These are phyloP conservation scores for Phrynosoma platyrhinos DNA, from an alignment of 2,113 vertebrate genomes.

Conservation along the genomic window DNA sequence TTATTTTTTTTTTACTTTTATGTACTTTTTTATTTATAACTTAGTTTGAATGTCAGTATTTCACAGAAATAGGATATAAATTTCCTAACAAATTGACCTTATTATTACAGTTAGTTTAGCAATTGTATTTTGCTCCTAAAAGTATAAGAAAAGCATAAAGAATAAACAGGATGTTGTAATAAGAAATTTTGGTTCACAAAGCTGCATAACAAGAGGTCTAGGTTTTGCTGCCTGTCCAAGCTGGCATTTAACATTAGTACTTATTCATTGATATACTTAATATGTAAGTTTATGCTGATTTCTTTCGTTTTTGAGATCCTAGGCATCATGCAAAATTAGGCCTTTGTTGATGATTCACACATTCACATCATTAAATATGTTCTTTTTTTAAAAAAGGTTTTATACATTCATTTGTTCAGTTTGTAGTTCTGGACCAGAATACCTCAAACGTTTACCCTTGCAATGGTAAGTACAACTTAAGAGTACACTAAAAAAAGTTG, in stretches of 20 bases:
- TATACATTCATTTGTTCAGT: conserved; percentile 98
- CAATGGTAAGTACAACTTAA: conserved; percentile 85
- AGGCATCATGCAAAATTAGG: conserved; percentile 28
- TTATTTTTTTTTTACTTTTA: background rate
- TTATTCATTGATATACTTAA: background rate
- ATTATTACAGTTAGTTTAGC: background rate
- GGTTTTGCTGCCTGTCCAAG: background rate
- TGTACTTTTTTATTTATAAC: background rate
- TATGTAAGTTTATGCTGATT: conserved; percentile 14
- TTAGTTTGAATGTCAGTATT: background rate
- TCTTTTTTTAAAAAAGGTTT: conserved; percentile 83
- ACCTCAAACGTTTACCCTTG: conserved; percentile 95
- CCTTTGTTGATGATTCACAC: background rate
- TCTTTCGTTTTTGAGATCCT: conserved; percentile 9
- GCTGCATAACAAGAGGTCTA: background rate
- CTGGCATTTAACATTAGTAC: background rate
- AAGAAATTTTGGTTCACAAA: background rate
- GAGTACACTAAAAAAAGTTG: background rate
- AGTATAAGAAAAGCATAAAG: background rate
- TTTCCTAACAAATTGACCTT: background rate
- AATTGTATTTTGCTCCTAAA: background rate
- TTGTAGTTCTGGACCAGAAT: conserved; percentile 98
- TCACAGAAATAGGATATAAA: background rate
- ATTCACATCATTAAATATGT: background rate
- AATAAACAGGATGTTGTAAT: background rate